These are phyloP conservation scores for Burhinus oedicnemus DNA, from an alignment of 2,113 vertebrate genomes.

Conservation along the genomic window DNA sequence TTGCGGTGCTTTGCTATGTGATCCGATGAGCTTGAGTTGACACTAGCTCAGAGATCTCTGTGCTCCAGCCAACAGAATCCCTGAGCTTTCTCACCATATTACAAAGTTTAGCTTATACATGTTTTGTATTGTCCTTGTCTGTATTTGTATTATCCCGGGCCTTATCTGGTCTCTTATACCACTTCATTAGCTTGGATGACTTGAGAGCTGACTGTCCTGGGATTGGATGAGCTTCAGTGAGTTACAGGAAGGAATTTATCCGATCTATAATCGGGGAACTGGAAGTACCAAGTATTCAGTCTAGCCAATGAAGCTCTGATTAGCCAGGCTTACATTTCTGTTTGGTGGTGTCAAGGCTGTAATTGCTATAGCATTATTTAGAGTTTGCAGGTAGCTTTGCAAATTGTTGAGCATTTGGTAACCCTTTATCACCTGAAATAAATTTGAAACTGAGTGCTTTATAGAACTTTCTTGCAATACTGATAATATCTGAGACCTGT, in stretches of 20 bases:
- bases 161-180: not conserved
- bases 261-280: rapidly evolving
- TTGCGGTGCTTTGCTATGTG: not conserved
- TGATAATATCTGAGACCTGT: not conserved
- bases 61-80: not conserved
- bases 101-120: not conserved
- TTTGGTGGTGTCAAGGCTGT: not conserved
- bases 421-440: not conserved
- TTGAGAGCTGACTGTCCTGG: not conserved
- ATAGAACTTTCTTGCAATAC: not conserved
- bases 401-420: not conserved
- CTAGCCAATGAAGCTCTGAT: not conserved
- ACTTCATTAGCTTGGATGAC: not conserved
- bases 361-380: not conserved
- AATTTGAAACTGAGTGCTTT: not conserved
- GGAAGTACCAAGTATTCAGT: not conserved
- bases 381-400: not conserved
- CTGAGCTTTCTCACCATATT: not conserved
- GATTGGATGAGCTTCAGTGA: not conserved
- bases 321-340: not conserved
- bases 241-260: not conserved
- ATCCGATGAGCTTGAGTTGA: not conserved
- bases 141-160: not conserved
- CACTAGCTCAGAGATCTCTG: not conserved
- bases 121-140: not conserved